phyloP scores from a whole-genome alignment of 2,113 vertebrate species.

The Pholis gunnellus region DNA sequence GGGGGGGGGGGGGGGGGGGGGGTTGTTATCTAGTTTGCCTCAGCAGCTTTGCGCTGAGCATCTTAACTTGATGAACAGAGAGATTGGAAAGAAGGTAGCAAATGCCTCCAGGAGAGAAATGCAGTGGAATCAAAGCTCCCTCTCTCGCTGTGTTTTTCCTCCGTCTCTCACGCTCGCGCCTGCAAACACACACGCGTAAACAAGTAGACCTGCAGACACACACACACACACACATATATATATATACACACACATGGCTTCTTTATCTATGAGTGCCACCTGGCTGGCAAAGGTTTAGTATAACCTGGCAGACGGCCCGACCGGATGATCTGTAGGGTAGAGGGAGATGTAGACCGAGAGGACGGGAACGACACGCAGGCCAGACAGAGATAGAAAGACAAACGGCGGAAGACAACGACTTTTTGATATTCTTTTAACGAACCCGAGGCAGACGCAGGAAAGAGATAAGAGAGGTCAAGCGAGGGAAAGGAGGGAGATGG shows the following conservation, averaged over 20 bases:
- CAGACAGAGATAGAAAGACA: constrained; percentile 42
- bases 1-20: no score
- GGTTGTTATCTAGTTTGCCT: constrained; percentile 69
- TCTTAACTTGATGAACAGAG: constrained; percentile 72
- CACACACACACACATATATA: constrained; percentile 15
- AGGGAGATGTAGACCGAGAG: constrained; percentile 33
- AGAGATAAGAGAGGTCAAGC: constrained; percentile 61
- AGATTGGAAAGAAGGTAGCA: constrained; percentile 71
- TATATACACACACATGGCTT: constrained; percentile 13
- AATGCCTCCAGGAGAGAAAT: constrained; percentile 76
- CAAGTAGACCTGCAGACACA: constrained; percentile 15
- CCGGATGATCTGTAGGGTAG: constrained; percentile 56
- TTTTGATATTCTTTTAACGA: constrained; percentile 63
- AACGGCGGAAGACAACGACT: constrained; percentile 20
- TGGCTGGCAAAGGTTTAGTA: constrained; percentile 64
- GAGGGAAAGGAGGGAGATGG: constrained; percentile 32
- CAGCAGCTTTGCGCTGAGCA: constrained; percentile 71
- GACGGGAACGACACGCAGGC: constrained; percentile 24
- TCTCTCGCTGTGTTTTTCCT: constrained; percentile 23
- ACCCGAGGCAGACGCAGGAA: constrained; percentile 23
- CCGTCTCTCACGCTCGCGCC: background rate
- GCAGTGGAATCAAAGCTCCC: constrained; percentile 73
- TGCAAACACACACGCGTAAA: background rate
- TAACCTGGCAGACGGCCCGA: constrained; percentile 56
- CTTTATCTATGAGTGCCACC: constrained; percentile 77